Conservation (phyloP, 1,140 invertebrate genomes). For the Monochamus saltuarius region DNA sequence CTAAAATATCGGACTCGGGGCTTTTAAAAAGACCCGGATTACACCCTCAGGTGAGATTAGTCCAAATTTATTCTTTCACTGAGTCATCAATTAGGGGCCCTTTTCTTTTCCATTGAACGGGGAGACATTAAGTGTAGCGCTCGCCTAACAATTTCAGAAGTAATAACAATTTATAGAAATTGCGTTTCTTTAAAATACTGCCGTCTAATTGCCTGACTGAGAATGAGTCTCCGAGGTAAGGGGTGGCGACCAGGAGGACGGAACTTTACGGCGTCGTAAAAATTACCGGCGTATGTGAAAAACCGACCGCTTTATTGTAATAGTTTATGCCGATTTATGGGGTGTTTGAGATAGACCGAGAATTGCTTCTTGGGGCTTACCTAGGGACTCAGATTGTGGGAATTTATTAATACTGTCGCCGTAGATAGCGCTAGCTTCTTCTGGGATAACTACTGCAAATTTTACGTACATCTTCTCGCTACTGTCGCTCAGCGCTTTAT, state of each 20-base stretch:
- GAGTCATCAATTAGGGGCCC: conserved; percentile 28
- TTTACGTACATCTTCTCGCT: too few species aligned
- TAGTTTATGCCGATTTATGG: conserved; percentile 10
- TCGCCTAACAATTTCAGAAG: conserved; percentile 23
- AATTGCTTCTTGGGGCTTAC: neutral
- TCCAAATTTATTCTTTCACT: conserved; percentile 27
- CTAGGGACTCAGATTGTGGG: neutral
- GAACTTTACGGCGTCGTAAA: conserved; percentile 33
- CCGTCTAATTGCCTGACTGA: conserved; percentile 40
- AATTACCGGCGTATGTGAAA: conserved; percentile 23
- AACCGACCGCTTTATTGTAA: conserved; percentile 8
- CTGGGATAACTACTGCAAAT: too few species aligned
- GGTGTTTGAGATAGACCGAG: neutral
- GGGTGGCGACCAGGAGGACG: conserved; percentile 16
- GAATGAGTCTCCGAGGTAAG: conserved; percentile 38
- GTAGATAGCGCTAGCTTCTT: neutral
- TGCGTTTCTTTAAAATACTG: conserved; percentile 38
- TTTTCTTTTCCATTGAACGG: conserved; percentile 32
- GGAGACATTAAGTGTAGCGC: conserved; percentile 20
- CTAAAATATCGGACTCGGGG: conserved; percentile 26
- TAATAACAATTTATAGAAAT: conserved; percentile 43
- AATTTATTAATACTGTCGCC: conserved; percentile 14
- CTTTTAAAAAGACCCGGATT: conserved; percentile 23
- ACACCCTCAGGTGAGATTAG: conserved; percentile 32
- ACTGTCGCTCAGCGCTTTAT: too few species aligned